phyloP scores from a whole-genome alignment of 2,113 vertebrate species.

The Takifugu flavidus region DNA sequence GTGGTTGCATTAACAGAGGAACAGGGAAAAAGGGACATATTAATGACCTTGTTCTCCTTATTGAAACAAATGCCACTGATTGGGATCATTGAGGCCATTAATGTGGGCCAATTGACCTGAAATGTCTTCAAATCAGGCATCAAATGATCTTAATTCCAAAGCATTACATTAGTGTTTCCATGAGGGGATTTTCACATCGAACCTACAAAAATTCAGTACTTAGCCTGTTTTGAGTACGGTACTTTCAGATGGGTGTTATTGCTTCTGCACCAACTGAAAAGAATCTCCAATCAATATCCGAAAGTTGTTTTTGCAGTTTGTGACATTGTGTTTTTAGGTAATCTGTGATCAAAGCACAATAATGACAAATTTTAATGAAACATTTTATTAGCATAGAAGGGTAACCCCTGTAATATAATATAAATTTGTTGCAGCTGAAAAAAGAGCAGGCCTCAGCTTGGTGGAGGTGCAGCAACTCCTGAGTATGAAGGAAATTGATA shows the following conservation, averaged over 20 bases:
- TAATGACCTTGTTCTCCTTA: not conserved
- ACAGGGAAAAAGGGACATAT: too few species aligned
- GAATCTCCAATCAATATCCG: too few species aligned
- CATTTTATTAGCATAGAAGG: too few species aligned
- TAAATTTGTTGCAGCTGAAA: not conserved
- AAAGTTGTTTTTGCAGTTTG: too few species aligned
- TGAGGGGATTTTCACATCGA: constrained; percentile 7
- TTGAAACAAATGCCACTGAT: not conserved
- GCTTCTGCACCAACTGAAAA: too few species aligned
- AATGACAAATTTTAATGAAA: too few species aligned
- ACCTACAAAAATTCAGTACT: not conserved
- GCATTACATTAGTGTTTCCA: constrained; percentile 20
- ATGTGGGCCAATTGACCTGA: not conserved
- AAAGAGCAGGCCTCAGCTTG: not conserved
- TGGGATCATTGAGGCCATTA: not conserved
- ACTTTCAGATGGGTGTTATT: too few species aligned
- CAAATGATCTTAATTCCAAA: constrained; percentile 18
- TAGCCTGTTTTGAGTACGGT: too few species aligned
- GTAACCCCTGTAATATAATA: too few species aligned
- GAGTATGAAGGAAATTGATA: not conserved
- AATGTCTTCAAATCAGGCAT: constrained; percentile 6
- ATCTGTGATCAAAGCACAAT: too few species aligned
- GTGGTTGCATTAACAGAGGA: too few species aligned
- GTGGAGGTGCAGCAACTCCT: not conserved
- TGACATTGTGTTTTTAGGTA: too few species aligned